Conservation (phyloP, 2,888 invertebrate species). For the Chironomus tentans region DNA sequence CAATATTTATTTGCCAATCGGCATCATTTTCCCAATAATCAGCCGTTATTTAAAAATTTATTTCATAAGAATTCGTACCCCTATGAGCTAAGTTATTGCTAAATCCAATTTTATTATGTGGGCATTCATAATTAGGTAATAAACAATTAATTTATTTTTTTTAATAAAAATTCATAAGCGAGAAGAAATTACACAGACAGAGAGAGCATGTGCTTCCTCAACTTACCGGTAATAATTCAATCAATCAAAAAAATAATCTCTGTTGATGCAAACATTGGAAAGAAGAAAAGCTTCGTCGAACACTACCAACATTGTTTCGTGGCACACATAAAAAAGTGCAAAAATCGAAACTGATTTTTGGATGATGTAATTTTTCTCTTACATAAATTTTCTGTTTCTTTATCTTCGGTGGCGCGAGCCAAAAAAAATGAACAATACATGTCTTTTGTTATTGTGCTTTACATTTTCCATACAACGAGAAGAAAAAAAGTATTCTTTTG, state of each 20-base stretch:
- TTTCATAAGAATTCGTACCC: too few species aligned
- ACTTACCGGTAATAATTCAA: background rate
- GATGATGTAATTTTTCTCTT: constrained; percentile 15
- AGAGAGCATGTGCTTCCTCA: background rate
- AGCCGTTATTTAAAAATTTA: too few species aligned
- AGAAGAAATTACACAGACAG: too few species aligned
- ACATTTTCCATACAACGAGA: background rate
- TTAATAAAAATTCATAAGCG: too few species aligned
- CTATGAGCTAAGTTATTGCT: too few species aligned
- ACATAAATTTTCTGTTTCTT: constrained; percentile 15
- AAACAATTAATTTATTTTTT: too few species aligned
- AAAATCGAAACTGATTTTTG: constrained; percentile 19
- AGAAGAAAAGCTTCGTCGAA: background rate
- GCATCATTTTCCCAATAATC: too few species aligned
- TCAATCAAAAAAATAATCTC: background rate
- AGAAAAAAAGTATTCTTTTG: background rate
- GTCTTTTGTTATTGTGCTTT: background rate
- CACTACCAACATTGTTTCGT: background rate
- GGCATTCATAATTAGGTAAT: too few species aligned
- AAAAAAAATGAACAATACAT: constrained; percentile 7
- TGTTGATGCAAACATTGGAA: background rate
- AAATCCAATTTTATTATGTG: too few species aligned
- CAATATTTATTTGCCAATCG: too few species aligned
- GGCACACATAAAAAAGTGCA: constrained; percentile 14
- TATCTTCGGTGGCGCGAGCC: constrained; percentile 17